Base-by-base conservation (phyloP, 2,797 vertebrate genomes). In the Poliocrania exsul region DNA sequence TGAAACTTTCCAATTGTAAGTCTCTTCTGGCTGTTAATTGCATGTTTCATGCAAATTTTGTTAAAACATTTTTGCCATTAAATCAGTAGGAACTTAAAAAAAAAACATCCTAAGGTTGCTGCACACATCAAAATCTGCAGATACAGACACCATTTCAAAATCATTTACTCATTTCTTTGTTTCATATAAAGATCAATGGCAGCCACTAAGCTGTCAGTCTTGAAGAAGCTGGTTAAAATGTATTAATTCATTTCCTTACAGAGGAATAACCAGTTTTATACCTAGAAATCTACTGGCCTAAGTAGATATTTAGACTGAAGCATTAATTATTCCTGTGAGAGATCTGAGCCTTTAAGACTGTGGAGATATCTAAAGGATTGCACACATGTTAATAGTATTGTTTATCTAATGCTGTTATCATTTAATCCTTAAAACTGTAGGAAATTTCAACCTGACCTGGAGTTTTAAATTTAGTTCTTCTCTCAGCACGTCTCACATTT, bases 1-100 rank as follows among this genome's bases (percentile, higher is more conserved):
- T 17, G 99, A 99, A 97, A 99, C 99, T 93, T 99, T 99, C 98
- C 99, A 99, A 87, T 99, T 99, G 99, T 99, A 98, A 99, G 99
- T 99, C 26, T 46, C 25, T 50, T 42, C 14, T 47, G 5, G 20
- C 33, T 74, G 11, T 10, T 72, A 80, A 57, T 67, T 54, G 11
- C 15, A 16, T 51, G 3, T 25, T 51, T 81, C 61, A 28, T 58
- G 3, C 4, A 47, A 10, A 5, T 25, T 38, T 84, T 72, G 5
- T 53, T 40, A 25, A 18, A 60, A 58, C 81, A 38, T 26, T 82
- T 57, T 84, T 86, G 17, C 18, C 6, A 2, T 75, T 93, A 62
- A 91, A 83, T 12, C 2, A 4, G 7, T 28, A 69, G 51, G 12
- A 50, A 33, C 11, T 31, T n/a, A 42, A 24, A 54, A 86, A 86